Percentiles rank a stretch among this genome's conserved stretches.
Evolutionary conservation across 2,797 vertebrate species (phyloP).

Genomic region (Bradypodion pumilum): DNA sequence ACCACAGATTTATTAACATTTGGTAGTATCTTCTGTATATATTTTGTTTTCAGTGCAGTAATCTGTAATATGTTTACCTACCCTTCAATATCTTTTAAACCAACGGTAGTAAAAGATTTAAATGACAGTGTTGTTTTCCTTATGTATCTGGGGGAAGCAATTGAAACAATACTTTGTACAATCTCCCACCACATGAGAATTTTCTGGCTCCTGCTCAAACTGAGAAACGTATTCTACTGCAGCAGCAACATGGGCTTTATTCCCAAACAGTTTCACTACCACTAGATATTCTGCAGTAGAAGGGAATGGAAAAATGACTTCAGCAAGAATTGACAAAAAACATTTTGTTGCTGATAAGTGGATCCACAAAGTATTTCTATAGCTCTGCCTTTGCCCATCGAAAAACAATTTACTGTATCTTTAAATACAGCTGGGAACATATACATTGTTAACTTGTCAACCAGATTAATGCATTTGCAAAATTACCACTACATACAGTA

Average conservation of each 20-base stretch:
- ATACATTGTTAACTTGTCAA: conserved; percentile 32
- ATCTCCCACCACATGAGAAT: conserved; percentile 19
- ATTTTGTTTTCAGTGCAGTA: neutral
- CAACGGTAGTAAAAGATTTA: neutral
- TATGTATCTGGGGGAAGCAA: neutral
- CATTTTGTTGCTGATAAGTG: neutral
- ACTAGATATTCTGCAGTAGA: neutral
- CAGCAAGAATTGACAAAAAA: neutral
- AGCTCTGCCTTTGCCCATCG: neutral
- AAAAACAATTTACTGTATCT: conserved; percentile 46
- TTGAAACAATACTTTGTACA: neutral
- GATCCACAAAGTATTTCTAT: neutral
- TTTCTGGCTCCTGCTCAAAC: conserved; percentile 34
- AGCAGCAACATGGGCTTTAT: conserved; percentile 19
- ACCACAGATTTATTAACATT: too few species aligned
- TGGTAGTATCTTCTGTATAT: neutral
- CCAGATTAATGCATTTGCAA: neutral
- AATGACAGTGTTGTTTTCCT: neutral
- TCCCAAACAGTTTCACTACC: conserved; percentile 19
- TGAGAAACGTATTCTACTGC: conserved; percentile 33
- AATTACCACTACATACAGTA: neutral
- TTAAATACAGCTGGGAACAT: too few species aligned
- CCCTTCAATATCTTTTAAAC: neutral
- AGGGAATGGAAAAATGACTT: neutral
- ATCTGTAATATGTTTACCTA: conserved; percentile 1